phyloP scores from a whole-genome alignment of 1,140 invertebrate species.

The Orchesella cincta region DNA sequence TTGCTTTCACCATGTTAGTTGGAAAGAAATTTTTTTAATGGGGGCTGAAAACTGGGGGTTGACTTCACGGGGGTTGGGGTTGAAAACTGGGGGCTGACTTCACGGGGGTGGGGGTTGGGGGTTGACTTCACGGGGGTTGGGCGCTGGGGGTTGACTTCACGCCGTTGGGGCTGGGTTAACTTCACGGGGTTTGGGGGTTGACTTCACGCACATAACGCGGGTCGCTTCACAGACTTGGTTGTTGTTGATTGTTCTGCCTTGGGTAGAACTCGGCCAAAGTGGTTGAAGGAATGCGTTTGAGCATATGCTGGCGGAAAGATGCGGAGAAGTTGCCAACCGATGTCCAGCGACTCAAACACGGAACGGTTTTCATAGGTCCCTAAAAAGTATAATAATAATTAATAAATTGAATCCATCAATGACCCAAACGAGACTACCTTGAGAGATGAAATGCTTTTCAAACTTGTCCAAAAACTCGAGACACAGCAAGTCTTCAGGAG shows the following conservation, averaged over 20 bases:
- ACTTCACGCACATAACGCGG: too few relatives aligned
- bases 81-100: too few relatives aligned
- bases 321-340: conserved; percentile 98
- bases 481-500: conserved; percentile 96
- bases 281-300: conserved; percentile 95
- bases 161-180: too few relatives aligned
- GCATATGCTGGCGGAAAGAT: conserved; percentile 99
- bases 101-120: too few relatives aligned
- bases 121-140: too few relatives aligned
- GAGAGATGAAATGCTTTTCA: conserved; percentile 99
- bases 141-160: too few relatives aligned
- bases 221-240: too few relatives aligned
- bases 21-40: too few relatives aligned
- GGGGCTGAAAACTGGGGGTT: too few relatives aligned
- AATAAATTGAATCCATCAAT: background rate
- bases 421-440: conserved; percentile 73
- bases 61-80: too few relatives aligned
- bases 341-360: conserved; percentile 98
- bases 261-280: conserved; percentile 99
- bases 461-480: conserved; percentile 98
- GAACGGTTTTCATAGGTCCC: conserved; percentile 98
- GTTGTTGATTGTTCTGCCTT: conserved; percentile 70
- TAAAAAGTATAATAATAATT: conserved; percentile 56
- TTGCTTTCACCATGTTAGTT: too few relatives aligned
- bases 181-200: too few relatives aligned